A percentile compares a stretch with the other conserved stretches of the same genome.
These are phyloP conservation scores for Pogonophryne albipinna DNA, from an alignment of 2,797 vertebrate genomes.

Conservation along the genomic window DNA sequence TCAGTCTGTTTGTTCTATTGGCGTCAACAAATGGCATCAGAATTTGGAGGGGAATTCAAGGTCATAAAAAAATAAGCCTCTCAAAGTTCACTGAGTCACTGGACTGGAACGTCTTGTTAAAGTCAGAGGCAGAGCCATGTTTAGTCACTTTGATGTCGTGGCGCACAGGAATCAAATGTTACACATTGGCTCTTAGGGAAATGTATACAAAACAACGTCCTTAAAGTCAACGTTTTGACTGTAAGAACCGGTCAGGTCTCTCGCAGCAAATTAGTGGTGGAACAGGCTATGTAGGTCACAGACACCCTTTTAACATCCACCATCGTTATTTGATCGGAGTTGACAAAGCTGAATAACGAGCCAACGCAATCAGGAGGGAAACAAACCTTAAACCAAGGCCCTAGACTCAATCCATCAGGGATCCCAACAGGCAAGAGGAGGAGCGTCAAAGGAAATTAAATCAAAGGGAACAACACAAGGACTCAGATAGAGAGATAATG, in stretches of 20 bases:
- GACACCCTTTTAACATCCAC: slow-evolving; percentile 58
- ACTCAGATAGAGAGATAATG: slow-evolving; percentile 69
- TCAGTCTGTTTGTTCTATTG: slow-evolving; percentile 47
- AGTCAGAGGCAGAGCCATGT: slow-evolving; percentile 46
- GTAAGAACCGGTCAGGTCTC: slow-evolving; percentile 48
- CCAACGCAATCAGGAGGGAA: slow-evolving; percentile 36
- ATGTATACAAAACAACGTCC: slow-evolving; percentile 32
- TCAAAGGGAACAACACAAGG: slow-evolving; percentile 71
- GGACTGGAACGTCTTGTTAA: slow-evolving; percentile 50
- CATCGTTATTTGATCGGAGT: slow-evolving; percentile 66
- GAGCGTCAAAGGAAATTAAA: slow-evolving; percentile 73
- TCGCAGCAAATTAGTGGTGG: slow-evolving; percentile 47
- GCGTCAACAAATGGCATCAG: slow-evolving; percentile 45
- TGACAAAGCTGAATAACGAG: slow-evolving; percentile 70
- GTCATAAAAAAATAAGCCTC: slow-evolving; percentile 34
- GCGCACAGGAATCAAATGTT: slow-evolving; percentile 35
- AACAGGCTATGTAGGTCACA: slow-evolving; percentile 58
- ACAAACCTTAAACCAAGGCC: slow-evolving; percentile 58
- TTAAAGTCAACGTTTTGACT: slow-evolving; percentile 46
- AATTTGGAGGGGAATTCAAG: slow-evolving; percentile 24
- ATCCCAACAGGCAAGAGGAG: slow-evolving; percentile 56
- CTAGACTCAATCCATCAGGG: slow-evolving; percentile 65
- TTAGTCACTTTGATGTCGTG: slow-evolving; percentile 61
- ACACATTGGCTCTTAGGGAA: slow-evolving; percentile 41
- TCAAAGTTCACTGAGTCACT: slow-evolving; percentile 38